These are phyloP conservation scores for Aurelia aurita DNA, from an alignment of 30 jellyfish, hydroid and myxozoan species.

Conservation along the genomic window DNA sequence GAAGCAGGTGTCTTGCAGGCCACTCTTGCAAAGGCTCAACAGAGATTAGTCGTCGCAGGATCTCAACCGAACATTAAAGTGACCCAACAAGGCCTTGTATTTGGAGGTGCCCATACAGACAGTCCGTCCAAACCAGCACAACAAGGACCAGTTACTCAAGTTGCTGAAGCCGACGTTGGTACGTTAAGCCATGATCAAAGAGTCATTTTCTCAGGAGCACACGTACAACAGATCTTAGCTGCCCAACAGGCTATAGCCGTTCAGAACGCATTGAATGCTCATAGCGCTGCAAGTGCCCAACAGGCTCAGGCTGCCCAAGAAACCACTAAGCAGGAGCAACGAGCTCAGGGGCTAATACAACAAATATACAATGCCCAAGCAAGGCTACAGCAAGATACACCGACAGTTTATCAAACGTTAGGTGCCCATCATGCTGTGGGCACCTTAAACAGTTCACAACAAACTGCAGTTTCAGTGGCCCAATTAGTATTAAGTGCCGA, in stretches of 20 bases:
- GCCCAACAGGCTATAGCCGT: conserved; percentile 28
- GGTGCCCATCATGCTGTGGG: not conserved
- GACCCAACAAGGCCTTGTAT: not conserved
- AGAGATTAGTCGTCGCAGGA: not conserved
- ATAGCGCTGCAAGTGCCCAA: conserved; percentile 12
- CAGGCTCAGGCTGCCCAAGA: conserved; percentile 32
- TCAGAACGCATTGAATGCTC: not conserved
- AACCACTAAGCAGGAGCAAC: not conserved
- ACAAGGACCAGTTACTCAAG: too few relatives aligned
- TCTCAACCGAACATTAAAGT: not conserved
- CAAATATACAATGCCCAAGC: not conserved
- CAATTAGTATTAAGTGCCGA: conserved; percentile 9
- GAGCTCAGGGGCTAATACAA: not conserved
- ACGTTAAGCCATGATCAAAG: too few relatives aligned
- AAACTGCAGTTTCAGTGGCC: conserved; percentile 10
- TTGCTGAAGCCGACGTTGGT: too few relatives aligned
- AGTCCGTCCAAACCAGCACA: too few relatives aligned
- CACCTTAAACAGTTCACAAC: not conserved
- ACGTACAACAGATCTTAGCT: conserved; percentile 1
- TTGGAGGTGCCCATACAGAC: too few relatives aligned
- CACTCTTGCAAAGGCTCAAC: not conserved
- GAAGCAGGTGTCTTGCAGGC: conserved; percentile 8
- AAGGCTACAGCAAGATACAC: too few relatives aligned
- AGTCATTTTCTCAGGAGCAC: not conserved
- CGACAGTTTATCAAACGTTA: not conserved